These are phyloP conservation scores for Tetragonisca angustula DNA, from an alignment of 2,888 invertebrate genomes.

Conservation along the genomic window DNA sequence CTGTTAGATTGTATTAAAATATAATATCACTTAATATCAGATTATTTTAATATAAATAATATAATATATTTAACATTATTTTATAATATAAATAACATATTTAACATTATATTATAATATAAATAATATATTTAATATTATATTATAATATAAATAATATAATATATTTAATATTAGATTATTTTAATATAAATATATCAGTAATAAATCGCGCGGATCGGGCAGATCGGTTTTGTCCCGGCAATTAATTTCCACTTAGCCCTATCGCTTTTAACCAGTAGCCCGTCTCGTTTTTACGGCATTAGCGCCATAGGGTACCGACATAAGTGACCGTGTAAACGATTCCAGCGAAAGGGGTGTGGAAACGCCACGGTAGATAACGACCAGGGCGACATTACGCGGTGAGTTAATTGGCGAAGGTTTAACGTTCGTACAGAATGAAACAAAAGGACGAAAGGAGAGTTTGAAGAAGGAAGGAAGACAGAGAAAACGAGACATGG, in stretches of 20 bases:
- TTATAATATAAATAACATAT: too few relatives aligned
- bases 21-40: too few relatives aligned
- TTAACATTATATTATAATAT: too few relatives aligned
- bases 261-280: conserved; percentile 4
- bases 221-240: conserved; percentile 10
- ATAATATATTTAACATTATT: too few relatives aligned
- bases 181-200: too few relatives aligned
- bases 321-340: conserved; percentile 55
- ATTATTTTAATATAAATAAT: too few relatives aligned
- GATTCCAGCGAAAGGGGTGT: conserved; percentile 38
- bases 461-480: background rate
- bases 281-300: conserved; percentile 24
- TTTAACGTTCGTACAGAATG: conserved; percentile 46
- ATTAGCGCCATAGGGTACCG: conserved; percentile 18
- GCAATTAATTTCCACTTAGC: conserved; percentile 36
- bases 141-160: too few relatives aligned
- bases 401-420: conserved; percentile 60
- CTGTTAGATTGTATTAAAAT: too few relatives aligned
- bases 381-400: conserved; percentile 51
- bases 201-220: background rate
- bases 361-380: conserved; percentile 46
- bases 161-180: too few relatives aligned
- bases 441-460: background rate
- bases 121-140: too few relatives aligned
- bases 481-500: conserved; percentile 10